Percentiles rank a stretch among this genome's conserved stretches.
Evolutionary conservation across 2,888 invertebrate species (phyloP).

Genomic region (Campoletis raptor): DNA sequence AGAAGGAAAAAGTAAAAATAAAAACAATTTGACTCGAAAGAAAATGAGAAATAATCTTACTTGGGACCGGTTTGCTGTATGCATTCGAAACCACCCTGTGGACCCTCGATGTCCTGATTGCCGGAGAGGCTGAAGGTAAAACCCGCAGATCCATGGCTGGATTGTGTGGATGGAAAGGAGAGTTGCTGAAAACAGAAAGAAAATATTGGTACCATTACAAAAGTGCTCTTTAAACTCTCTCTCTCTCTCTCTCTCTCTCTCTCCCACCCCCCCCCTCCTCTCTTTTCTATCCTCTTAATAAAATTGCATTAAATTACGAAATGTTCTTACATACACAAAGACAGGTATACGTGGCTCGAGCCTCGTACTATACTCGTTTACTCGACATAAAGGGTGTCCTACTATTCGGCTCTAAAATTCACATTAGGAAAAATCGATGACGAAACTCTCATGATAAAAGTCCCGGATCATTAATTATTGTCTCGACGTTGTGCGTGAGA

Average conservation of each 20-base stretch:
- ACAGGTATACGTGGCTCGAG: conserved; percentile 67
- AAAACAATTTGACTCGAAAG: not conserved
- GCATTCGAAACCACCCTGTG: conserved; percentile 97
- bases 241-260: conserved; percentile 73
- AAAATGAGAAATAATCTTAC: conserved; percentile 76
- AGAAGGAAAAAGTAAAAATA: not conserved
- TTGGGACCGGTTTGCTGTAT: conserved; percentile 89
- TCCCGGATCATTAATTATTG: too few relatives aligned
- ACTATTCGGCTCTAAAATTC: not conserved
- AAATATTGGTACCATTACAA: conserved; percentile 23
- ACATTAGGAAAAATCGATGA: not conserved
- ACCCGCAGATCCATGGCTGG: conserved; percentile 86
- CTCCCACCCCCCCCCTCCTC: conserved; percentile 73
- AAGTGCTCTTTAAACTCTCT: conserved; percentile 52
- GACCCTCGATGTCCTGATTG: conserved; percentile 92
- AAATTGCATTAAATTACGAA: conserved; percentile 76
- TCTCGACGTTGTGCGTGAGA: too few relatives aligned
- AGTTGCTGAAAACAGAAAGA: conserved; percentile 87
- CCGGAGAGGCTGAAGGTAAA: conserved; percentile 93
- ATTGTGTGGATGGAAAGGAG: conserved; percentile 89
- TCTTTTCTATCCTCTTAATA: conserved; percentile 73
- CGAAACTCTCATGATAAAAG: too few relatives aligned
- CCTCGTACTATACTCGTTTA: conserved; percentile 3
- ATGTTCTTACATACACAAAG: conserved; percentile 65
- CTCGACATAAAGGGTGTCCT: not conserved